phyloP scores from a whole-genome alignment of 2,113 vertebrate species.

The Girardinichthys multiradiatus region DNA sequence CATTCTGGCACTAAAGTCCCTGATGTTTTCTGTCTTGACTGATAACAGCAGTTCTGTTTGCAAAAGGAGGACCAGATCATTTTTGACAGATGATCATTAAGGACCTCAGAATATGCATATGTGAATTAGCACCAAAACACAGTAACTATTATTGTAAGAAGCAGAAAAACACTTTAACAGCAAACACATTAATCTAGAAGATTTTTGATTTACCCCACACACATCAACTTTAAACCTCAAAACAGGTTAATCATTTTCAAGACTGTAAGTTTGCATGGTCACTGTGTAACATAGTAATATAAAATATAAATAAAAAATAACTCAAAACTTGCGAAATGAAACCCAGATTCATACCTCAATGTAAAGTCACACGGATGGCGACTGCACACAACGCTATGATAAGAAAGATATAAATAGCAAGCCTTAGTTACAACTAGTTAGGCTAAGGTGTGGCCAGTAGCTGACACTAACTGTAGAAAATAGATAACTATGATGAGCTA shows the following conservation, averaged over 20 bases:
- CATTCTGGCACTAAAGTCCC: neutral
- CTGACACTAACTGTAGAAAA: conserved; percentile 3
- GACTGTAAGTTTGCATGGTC: too few species aligned
- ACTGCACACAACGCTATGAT: neutral
- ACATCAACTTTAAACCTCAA: neutral
- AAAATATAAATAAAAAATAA: neutral
- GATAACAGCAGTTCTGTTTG: neutral
- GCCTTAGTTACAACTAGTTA: neutral
- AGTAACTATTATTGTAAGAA: neutral
- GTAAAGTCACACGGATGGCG: neutral
- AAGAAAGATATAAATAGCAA: neutral
- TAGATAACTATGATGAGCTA: neutral
- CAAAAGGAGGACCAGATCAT: neutral
- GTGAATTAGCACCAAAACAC: neutral
- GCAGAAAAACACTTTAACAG: too few species aligned
- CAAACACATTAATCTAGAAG: neutral
- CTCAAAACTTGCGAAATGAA: conserved; percentile 2
- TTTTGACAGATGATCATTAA: neutral
- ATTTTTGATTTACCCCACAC: neutral
- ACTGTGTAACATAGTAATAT: neutral
- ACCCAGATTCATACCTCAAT: conserved; percentile 1
- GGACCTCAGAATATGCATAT: neutral
- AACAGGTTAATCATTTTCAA: too few species aligned
- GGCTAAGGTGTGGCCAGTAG: neutral
- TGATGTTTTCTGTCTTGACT: neutral